Base-by-base conservation (phyloP, 2,888 invertebrate species). In the Meteorus cinctellus region DNA sequence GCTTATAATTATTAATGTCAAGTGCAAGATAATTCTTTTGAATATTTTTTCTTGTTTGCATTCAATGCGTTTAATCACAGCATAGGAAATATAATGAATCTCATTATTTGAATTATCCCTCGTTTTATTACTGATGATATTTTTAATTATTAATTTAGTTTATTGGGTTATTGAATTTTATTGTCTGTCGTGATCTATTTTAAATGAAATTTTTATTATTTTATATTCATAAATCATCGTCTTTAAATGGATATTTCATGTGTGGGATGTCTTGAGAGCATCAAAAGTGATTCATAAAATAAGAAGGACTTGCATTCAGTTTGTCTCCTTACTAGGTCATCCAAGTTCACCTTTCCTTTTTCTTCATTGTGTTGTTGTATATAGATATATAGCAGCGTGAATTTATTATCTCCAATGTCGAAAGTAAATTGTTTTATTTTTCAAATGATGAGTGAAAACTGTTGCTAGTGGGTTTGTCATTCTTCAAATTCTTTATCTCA, bases 301-400 rank as follows among this genome's bases (percentile, higher is more conserved):
- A 8, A 19, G 6, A 65, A 65, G 41, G 63, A 63, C 63, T 65
- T 65, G 65, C 65, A 19, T 48, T 55, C 19, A 65, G 65, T 19
- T 31, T 41, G 65, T 65, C 19, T 36, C 41, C 65, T 41, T 65
- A 65, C n/a, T 65, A 65, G 65, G 65, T 65, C 65, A 65, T 8
- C 36, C 19, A 41, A 65, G 41, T 36, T 55, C 24, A n/a, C 65
- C 36, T 41, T 19, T 41, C 65, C 12, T 8, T 65, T 24, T 36
- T 34, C 65, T 65, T 34, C 36, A 41, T 65, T 24, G 10, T 24
- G 36, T 24, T 24, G 24, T 24, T 63, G 1, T 24, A 27, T 16
- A 19, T 12, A 34, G 14, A 12, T 29, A 16, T 29, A 62, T 29
- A 29, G 16, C 31, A 24, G 12, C 0, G 8, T 41, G 41, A 41